These are phyloP conservation scores for Hydrophis major DNA, from an alignment of 2,797 vertebrate genomes.

Conservation along the genomic window DNA sequence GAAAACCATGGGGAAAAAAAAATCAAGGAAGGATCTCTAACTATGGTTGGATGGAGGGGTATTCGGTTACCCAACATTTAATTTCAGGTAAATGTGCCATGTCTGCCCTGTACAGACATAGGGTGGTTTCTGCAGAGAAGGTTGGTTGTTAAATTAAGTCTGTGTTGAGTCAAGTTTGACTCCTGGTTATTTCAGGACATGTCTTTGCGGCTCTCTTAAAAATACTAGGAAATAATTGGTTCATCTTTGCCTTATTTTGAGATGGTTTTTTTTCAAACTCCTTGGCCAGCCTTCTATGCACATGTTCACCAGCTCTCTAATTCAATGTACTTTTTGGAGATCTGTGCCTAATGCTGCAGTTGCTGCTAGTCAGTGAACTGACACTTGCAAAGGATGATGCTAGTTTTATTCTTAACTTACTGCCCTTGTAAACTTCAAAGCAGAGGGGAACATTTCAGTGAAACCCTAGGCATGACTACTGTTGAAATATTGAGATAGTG, in stretches of 20 bases:
- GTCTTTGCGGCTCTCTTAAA: background rate
- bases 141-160: background rate
- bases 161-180: background rate
- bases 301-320: background rate
- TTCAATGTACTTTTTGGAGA: background rate
- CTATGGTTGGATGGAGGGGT: rapidly evolving
- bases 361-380: background rate
- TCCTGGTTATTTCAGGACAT: background rate
- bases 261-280: background rate
- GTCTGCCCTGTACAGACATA: rapidly evolving
- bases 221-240: background rate
- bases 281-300: background rate
- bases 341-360: background rate
- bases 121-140: background rate
- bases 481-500: background rate
- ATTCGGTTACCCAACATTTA: background rate
- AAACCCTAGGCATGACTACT: background rate
- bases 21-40: background rate
- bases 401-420: background rate
- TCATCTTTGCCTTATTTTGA: background rate
- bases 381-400: background rate
- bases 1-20: background rate
- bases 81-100: background rate
- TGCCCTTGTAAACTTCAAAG: background rate
- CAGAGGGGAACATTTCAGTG: background rate